These are phyloP conservation scores for Idaea aversata DNA, from an alignment of 2,888 invertebrate species.

Conservation along the genomic window DNA sequence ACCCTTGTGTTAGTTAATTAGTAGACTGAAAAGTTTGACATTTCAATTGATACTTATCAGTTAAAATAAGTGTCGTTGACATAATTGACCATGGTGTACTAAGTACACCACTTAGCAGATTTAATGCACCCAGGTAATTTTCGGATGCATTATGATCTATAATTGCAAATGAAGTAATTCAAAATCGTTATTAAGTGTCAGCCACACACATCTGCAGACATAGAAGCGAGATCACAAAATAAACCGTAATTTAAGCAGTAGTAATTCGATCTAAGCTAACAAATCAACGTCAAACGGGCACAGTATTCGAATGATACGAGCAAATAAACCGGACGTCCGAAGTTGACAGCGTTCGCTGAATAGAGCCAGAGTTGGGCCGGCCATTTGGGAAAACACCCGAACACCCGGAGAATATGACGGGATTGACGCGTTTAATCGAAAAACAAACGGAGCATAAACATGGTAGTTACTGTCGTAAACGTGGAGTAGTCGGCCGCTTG, in stretches of 20 bases:
- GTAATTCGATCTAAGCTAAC: slow-evolving; percentile 47
- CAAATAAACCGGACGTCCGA: slow-evolving; percentile 44
- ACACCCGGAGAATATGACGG: slow-evolving; percentile 23
- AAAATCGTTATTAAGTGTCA: neutral
- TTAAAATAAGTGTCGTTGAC: neutral
- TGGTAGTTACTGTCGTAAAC: slow-evolving; percentile 29
- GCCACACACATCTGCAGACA: neutral
- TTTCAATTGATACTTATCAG: neutral
- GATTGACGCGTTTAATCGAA: slow-evolving; percentile 56
- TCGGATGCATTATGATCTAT: too few species aligned
- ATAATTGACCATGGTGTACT: too few species aligned
- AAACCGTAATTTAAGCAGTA: slow-evolving; percentile 16
- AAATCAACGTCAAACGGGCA: slow-evolving; percentile 42
- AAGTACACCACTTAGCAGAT: too few species aligned
- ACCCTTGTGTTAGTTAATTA: neutral
- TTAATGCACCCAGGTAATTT: too few species aligned
- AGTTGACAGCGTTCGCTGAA: slow-evolving; percentile 28
- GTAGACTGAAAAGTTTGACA: neutral
- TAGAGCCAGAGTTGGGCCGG: slow-evolving; percentile 7
- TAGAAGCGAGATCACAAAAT: neutral
- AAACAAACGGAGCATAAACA: slow-evolving; percentile 53
- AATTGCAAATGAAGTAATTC: too few species aligned
- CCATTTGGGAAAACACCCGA: slow-evolving; percentile 26
- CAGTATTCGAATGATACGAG: slow-evolving; percentile 46
- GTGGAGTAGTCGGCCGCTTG: slow-evolving; percentile 10